These are phyloP conservation scores for Notamacropus eugenii DNA, from an alignment of 2,797 vertebrate genomes.

Conservation along the genomic window DNA sequence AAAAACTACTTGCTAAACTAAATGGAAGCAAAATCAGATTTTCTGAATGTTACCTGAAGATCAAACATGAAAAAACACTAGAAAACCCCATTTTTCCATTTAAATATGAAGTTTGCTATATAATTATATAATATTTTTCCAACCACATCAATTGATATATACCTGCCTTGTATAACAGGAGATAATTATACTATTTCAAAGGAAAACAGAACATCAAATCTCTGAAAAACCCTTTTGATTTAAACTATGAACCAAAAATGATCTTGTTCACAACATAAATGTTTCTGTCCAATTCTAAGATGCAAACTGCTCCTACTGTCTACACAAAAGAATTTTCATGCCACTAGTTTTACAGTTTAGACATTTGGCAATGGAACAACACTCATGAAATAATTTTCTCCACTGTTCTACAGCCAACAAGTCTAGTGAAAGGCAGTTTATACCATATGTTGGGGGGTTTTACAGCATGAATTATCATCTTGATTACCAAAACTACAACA, in stretches of 20 bases:
- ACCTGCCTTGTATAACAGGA: neutral
- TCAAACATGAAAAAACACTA: neutral
- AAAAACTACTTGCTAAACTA: neutral
- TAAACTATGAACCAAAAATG: neutral
- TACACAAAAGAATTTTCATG: constrained; percentile 65
- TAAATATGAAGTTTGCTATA: neutral
- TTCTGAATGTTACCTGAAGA: neutral
- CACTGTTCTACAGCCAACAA: constrained; percentile 78
- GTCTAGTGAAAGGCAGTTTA: constrained; percentile 72
- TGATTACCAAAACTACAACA: constrained; percentile 78
- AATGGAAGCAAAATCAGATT: neutral
- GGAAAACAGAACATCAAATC: neutral
- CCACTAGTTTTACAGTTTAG: constrained; percentile 68
- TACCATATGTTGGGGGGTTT: constrained; percentile 79
- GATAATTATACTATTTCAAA: neutral
- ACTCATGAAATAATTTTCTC: constrained; percentile 79
- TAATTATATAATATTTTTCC: neutral
- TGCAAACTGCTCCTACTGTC: constrained; percentile 10
- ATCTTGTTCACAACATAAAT: neutral
- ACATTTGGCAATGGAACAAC: constrained; percentile 78
- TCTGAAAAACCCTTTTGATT: neutral
- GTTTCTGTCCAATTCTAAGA: neutral
- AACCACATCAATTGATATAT: neutral
- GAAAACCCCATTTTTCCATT: neutral
- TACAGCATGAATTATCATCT: constrained; percentile 81